Conservation (phyloP, 2,888 invertebrate genomes). For the Parapristionchus giblindavisi region DNA sequence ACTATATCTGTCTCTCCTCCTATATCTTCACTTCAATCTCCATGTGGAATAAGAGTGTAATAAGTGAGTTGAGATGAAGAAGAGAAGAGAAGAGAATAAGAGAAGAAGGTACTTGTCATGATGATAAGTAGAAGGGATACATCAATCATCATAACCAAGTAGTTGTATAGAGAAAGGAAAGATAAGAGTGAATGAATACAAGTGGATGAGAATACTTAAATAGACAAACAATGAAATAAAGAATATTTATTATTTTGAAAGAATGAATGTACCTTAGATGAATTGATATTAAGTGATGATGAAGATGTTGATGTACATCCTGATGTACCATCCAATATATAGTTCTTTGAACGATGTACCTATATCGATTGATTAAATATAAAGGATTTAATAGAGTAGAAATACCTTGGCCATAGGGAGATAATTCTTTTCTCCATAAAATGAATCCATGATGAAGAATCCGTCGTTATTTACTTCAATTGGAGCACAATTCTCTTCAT, state of each 20-base stretch:
- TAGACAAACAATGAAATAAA: too few relatives aligned
- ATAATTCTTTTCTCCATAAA: background rate
- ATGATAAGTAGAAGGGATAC: too few relatives aligned
- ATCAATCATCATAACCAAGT: too few relatives aligned
- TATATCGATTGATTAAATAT: background rate
- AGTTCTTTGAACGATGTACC: conserved; percentile 4
- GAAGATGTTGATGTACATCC: conserved; percentile 28
- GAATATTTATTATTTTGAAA: too few relatives aligned
- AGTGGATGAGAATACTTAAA: too few relatives aligned
- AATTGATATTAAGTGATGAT: conserved; percentile 31
- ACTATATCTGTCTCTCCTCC: background rate
- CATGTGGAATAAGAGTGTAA: conserved; percentile 20
- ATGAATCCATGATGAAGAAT: background rate
- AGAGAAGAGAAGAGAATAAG: conserved; percentile 22
- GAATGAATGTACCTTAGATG: background rate
- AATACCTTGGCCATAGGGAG: conserved; percentile 20
- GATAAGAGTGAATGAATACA: too few relatives aligned
- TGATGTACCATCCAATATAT: conserved; percentile 17
- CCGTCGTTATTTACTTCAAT: conserved; percentile 30
- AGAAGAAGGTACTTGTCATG: conserved; percentile 23
- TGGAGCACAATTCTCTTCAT: background rate
- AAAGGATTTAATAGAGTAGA: background rate
- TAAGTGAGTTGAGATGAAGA: conserved; percentile 31
- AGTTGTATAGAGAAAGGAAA: too few relatives aligned
- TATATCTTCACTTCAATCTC: conserved; percentile 14